Conservation (phyloP, 2,888 invertebrate genomes). For the Standfussiana lucernea region DNA sequence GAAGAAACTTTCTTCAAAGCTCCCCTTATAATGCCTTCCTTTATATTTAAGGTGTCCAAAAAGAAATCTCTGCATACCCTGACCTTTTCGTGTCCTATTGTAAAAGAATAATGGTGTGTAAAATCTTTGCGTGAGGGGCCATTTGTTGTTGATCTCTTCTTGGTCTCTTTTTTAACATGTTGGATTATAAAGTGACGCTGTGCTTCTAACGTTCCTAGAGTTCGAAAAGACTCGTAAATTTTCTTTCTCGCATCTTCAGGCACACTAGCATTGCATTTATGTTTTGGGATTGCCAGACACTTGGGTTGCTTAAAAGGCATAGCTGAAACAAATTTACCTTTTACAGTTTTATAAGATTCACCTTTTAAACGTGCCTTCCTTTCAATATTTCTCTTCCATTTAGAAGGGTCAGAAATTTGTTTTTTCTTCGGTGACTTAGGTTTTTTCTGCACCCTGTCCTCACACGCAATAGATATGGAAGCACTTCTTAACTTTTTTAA, state of each 20-base stretch:
- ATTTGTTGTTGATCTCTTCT: neutral
- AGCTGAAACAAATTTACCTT: conserved; percentile 35
- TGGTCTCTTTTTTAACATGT: neutral
- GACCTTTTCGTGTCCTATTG: neutral
- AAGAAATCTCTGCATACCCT: too few species aligned
- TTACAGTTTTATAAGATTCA: conserved; percentile 37
- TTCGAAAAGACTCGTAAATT: conserved; percentile 31
- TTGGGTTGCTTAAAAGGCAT: conserved; percentile 26
- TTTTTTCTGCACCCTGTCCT: conserved; percentile 5
- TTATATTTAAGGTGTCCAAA: too few species aligned
- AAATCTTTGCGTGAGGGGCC: neutral
- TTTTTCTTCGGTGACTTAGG: conserved; percentile 6
- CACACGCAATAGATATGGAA: conserved; percentile 12
- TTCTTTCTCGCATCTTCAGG: conserved; percentile 38
- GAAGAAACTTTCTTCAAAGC: too few species aligned
- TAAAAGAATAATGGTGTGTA: neutral
- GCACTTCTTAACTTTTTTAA: conserved; percentile 21
- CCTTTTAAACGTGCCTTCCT: conserved; percentile 33
- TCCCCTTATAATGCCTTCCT: too few species aligned
- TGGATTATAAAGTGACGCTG: conserved; percentile 27
- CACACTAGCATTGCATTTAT: conserved; percentile 40
- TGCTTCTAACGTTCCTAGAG: conserved; percentile 20
- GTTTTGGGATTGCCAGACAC: conserved; percentile 27
- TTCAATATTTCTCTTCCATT: conserved; percentile 36
- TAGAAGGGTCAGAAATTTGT: conserved; percentile 26